Evolutionary conservation across 2,797 vertebrate genomes (phyloP).

Genomic region (Potorous gilbertii): DNA sequence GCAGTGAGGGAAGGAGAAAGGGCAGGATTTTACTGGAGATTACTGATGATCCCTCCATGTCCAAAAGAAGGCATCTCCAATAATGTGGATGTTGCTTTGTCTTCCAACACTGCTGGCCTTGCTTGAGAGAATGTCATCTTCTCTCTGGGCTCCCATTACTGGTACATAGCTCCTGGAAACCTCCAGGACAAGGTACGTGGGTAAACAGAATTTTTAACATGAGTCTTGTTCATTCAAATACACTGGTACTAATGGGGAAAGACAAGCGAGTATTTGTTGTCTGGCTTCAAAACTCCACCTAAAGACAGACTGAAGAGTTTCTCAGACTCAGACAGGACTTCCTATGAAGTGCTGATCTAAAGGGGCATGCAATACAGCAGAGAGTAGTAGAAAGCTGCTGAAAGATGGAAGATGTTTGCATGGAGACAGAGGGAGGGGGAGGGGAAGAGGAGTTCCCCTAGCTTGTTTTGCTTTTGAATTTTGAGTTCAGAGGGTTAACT

Average conservation of each 20-base stretch:
- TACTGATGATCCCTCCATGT: neutral
- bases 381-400: neutral
- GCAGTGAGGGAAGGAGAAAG: neutral
- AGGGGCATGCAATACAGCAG: neutral
- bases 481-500: slow-evolving; percentile 44
- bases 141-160: neutral
- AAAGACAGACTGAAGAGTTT: neutral
- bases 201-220: neutral
- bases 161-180: neutral
- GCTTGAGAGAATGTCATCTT: neutral
- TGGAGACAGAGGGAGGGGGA: neutral
- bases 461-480: slow-evolving; percentile 38
- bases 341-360: slow-evolving; percentile 4
- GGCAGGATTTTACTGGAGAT: neutral
- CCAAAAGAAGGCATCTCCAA: neutral
- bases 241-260: neutral
- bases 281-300: neutral
- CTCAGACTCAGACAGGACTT: neutral
- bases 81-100: neutral
- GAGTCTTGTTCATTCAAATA: neutral
- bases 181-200: neutral
- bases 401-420: neutral
- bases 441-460: neutral
- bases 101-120: neutral
- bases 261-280: neutral